phyloP scores from a whole-genome alignment of 37 sponge, comb jelly and placozoan species.

The Chondrosia reniformis region DNA sequence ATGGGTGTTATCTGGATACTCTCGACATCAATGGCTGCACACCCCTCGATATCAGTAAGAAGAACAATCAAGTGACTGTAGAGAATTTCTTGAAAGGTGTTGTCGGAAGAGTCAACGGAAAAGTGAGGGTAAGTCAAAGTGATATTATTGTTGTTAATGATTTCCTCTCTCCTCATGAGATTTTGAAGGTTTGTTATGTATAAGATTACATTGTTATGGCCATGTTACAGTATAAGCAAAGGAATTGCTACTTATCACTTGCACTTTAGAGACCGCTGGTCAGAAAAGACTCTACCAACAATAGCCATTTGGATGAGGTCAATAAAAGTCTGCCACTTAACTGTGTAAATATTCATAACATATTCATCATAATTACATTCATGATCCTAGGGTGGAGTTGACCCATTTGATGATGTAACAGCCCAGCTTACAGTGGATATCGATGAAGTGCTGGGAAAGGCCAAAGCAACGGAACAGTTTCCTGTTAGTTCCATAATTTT shows the following conservation, averaged over 20 bases:
- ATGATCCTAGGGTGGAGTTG: background rate
- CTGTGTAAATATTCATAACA: background rate
- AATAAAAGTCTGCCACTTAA: background rate
- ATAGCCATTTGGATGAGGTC: conserved; percentile 13
- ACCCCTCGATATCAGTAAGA: background rate
- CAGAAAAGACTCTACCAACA: conserved; percentile 7
- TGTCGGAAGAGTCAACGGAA: background rate
- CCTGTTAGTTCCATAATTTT: conserved; percentile 5
- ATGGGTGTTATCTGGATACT: conserved; percentile 6
- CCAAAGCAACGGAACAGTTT: background rate
- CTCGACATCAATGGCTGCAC: conserved; percentile 15
- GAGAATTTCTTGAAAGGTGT: conserved; percentile 9
- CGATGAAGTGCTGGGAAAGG: background rate
- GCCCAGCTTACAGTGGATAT: conserved; percentile 1
- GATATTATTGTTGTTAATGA: too few relatives aligned
- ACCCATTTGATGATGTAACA: background rate
- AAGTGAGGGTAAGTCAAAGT: conserved; percentile 9
- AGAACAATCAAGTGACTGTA: too few relatives aligned
- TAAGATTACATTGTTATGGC: too few relatives aligned
- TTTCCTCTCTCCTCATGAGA: too few relatives aligned
- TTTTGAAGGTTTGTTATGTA: background rate
- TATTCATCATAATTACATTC: background rate
- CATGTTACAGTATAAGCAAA: too few relatives aligned
- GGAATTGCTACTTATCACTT: too few relatives aligned
- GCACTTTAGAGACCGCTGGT: background rate